Evolutionary conservation across 2,797 vertebrate species (phyloP), one percentile per base, ranked within the genome.

Genomic region (Macrochelys suwanniensis): DNA sequence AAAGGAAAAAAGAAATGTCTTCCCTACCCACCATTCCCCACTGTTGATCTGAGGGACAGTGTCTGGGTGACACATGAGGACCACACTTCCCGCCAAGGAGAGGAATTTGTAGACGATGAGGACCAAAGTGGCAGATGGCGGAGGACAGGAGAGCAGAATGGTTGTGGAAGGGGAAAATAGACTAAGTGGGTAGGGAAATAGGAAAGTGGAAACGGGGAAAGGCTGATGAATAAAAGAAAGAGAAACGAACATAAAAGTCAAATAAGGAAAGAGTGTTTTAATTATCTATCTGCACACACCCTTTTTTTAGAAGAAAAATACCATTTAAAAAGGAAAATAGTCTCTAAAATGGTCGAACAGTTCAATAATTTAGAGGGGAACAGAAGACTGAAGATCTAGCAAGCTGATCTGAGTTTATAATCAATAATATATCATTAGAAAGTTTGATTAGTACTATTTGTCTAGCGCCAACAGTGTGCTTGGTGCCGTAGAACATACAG

Each of bases 11-110:
- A 56, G 13, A 88, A 82, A 89, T 25, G 21, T 21, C 54, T 31
- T 31, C 68, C 81, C 33, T 16, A 80, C 7, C 49, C 84, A 1
- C 15, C 0, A 0, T 45, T 31, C 79, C 33, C n/a, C 79, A 21
- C n/a, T 28, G 26, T 13, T 47, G 2, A 68, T 49, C 33, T 87
- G 25, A 51, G 6, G 26, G 15, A 65, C 74, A 89, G 82, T 0
- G 57, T 33, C 25, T 47, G 6, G 74, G 45, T 71, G 45, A 77
- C 74, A 77, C 25, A 26, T 7, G 25, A 28, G 26, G 25, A 49
- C 6, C 21, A n/a, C 37, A 21, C 68, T 71, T 42, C 68, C 37
- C 42, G 2, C 21, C 68, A 25, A 71, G 37, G 10, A 37, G 37
- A 8, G 17, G 8, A 71, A 71, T 42, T 37, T 71, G 68, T 49